phyloP scores from a whole-genome alignment of 2,888 invertebrate species.

The Dorcus parallelipipedus region DNA sequence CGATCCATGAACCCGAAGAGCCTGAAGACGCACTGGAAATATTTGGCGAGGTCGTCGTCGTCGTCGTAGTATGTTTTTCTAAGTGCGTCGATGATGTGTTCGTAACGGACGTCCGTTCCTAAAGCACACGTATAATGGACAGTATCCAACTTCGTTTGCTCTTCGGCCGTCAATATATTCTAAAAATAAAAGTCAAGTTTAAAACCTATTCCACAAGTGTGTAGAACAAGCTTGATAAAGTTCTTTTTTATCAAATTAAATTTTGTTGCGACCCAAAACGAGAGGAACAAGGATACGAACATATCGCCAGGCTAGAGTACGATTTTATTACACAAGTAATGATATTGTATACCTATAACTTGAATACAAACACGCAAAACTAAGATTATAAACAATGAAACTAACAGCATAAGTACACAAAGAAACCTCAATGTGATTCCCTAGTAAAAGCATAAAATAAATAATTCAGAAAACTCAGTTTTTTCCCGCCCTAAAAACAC shows the following conservation, averaged over 20 bases:
- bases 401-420: too few relatives aligned
- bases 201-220: background rate
- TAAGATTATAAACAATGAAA: too few relatives aligned
- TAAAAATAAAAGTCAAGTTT: background rate
- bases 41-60: background rate
- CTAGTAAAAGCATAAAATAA: too few relatives aligned
- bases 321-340: too few relatives aligned
- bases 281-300: too few relatives aligned
- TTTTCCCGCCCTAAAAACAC: too few relatives aligned
- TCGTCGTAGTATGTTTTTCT: conserved; percentile 1
- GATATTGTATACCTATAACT: too few relatives aligned
- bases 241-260: background rate
- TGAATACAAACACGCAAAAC: too few relatives aligned
- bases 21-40: conserved; percentile 10
- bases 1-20: conserved; percentile 6
- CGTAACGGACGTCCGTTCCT: conserved; percentile 4
- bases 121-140: conserved; percentile 10
- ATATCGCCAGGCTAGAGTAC: background rate
- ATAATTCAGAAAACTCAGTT: too few relatives aligned
- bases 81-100: conserved; percentile 4
- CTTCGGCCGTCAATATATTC: conserved; percentile 4
- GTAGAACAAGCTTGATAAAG: too few relatives aligned
- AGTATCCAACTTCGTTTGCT: conserved; percentile 5
- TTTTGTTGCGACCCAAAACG: background rate
- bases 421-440: too few relatives aligned